Conservation (phyloP, 2,888 invertebrate genomes). For the Spisula subtruncata region DNA sequence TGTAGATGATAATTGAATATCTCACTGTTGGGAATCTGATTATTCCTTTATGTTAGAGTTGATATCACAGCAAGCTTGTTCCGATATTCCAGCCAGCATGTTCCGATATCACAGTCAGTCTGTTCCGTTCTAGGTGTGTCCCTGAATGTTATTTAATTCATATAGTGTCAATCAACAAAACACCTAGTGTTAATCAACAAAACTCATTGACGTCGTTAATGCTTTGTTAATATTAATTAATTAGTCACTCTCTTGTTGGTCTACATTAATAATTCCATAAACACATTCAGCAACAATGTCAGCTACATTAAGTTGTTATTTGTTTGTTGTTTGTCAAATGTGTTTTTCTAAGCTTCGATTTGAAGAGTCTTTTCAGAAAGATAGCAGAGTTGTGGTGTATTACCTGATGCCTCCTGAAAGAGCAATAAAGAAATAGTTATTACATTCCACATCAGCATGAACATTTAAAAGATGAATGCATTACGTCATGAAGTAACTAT, state of each 20-base stretch:
- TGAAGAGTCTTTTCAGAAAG: neutral
- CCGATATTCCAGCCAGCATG: neutral
- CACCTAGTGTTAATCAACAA: neutral
- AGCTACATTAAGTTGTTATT: neutral
- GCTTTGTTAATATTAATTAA: slow-evolving; percentile 6
- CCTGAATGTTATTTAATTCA: neutral
- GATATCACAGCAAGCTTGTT: neutral
- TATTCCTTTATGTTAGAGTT: neutral
- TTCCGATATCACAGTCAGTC: neutral
- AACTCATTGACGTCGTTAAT: neutral
- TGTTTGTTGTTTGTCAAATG: neutral
- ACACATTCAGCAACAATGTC: neutral
- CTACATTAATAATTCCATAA: neutral
- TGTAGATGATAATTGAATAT: slow-evolving; percentile 14
- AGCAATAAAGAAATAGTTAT: neutral
- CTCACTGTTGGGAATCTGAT: neutral
- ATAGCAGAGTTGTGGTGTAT: neutral
- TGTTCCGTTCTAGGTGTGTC: neutral
- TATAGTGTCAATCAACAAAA: neutral
- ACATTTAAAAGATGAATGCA: neutral
- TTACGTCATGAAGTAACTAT: no score
- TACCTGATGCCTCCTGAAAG: neutral
- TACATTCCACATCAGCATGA: neutral
- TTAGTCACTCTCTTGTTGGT: neutral
- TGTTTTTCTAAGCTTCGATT: neutral